phyloP scores from a whole-genome alignment of 2,797 vertebrate species.

The Lindbergichthys nudifrons region DNA sequence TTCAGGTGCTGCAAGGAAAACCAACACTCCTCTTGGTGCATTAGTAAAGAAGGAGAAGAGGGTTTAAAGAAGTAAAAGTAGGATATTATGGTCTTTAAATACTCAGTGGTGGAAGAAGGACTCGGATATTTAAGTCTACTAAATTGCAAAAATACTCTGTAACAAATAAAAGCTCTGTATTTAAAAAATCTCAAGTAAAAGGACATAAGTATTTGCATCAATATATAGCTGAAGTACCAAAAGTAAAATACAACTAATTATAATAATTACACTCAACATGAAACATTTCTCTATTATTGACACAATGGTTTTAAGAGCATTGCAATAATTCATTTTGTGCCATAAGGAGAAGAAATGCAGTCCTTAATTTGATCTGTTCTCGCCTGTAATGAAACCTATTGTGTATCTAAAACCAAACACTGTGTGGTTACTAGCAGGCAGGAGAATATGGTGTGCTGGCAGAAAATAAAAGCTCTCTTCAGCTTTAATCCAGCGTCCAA shows the following conservation, averaged over 20 bases:
- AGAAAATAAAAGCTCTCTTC: constrained; percentile 18
- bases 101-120: not conserved
- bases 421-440: not conserved
- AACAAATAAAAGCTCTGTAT: not conserved
- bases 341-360: not conserved
- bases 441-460: not conserved
- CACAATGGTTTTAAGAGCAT: too few relatives aligned
- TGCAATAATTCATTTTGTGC: too few relatives aligned
- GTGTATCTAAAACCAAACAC: not conserved
- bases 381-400: not conserved
- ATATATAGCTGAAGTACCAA: too few relatives aligned
- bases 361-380: not conserved
- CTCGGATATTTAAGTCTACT: not conserved
- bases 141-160: not conserved
- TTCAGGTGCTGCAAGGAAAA: constrained; percentile 39
- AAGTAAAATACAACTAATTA: too few relatives aligned
- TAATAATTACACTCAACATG: too few relatives aligned
- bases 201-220: too few relatives aligned
- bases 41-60: not conserved
- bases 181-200: too few relatives aligned
- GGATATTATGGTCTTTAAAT: too few relatives aligned
- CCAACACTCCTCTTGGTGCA: fast-evolving
- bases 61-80: too few relatives aligned
- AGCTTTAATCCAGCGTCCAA: not conserved
- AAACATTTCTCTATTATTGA: too few relatives aligned